Percentiles rank a stretch among this genome's conserved stretches.
Evolutionary conservation across 1,140 invertebrate species (phyloP).

Genomic region (Lordiphosa clarofinis): DNA sequence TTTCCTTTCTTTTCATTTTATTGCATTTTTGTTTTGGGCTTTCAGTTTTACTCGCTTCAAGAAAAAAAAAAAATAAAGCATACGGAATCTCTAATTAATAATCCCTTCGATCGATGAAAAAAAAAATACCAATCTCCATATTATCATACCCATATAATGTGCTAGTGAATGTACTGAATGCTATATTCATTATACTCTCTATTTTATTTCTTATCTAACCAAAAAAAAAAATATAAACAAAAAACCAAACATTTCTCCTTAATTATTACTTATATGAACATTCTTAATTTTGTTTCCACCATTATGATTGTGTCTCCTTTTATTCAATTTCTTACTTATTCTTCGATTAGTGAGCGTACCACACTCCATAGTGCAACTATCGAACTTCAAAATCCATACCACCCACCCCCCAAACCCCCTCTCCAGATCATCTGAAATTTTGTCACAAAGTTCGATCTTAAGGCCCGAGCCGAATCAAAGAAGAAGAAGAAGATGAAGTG

Average conservation of each 20-base stretch:
- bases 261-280: conserved; percentile 22
- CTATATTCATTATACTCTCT: conserved; percentile 78
- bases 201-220: conserved; percentile 79
- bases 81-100: conserved; percentile 33
- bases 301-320: neutral
- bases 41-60: conserved; percentile 36
- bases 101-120: conserved; percentile 39
- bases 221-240: conserved; percentile 78
- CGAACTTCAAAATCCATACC: too few relatives aligned
- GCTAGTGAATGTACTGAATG: conserved; percentile 80
- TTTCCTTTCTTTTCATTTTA: conserved; percentile 19
- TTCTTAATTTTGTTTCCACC: conserved; percentile 18
- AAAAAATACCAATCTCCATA: conserved; percentile 43
- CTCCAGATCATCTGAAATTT: too few relatives aligned
- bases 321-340: too few relatives aligned
- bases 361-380: too few relatives aligned
- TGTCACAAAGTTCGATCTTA: too few relatives aligned
- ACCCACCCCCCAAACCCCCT: too few relatives aligned
- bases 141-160: conserved; percentile 73
- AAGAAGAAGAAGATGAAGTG: neutral
- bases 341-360: too few relatives aligned
- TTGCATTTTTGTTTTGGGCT: conserved; percentile 28
- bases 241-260: conserved; percentile 23
- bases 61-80: conserved; percentile 16
- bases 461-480: neutral